Evolutionary conservation across 64 coral and sea anemone genomes (phyloP), one percentile per base, ranked within the genome.

Genomic region (Montipora capricornis): DNA sequence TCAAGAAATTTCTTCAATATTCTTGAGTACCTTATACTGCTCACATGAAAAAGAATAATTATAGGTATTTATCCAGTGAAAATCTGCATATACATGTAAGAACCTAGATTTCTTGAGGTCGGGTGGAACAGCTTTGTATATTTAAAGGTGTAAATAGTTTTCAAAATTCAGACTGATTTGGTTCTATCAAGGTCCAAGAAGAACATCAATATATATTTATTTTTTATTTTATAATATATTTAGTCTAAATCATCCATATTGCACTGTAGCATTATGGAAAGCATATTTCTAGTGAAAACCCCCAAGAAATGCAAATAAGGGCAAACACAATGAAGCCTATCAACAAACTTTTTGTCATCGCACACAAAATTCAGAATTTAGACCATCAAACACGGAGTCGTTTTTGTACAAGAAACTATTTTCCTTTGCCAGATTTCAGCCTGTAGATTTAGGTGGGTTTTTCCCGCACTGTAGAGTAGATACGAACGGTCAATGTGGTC

Each of bases 221-320:
- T 57, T 57, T 57, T 57, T 57, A 57, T 57, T 57, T 57, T 57
- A 57, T 57, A 37, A 37, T 37, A 37, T 1, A 74, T 74, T 26
- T 74, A 74, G n/a, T 74, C 29, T 74, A 74, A 74, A 74, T 74
- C 20, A 29, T 74, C 71, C 29, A 24, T 74, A 74, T 22, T 74
- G 71, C 71, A 74, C 71, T 74, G 71, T 20, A 74, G 15, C 71
- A 37, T 74, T 74, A 20, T 74, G 71, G 71, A 74, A 74, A 74
- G 20, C 20, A 29, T 74, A 74, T 74, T 74, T 74, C 71, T 74
- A 74, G 71, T 74, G 71, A 74, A 74, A 74, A 74, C 20, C 71
- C 71, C 15, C 15, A 44, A 5, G 20, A 74, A 74, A 24, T 74
- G 71, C 26, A 37, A 74, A 29, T 74, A 5, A 74, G 29, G 29